Evolutionary conservation across 2,113 vertebrate genomes (phyloP).

Genomic region (Oreotragus oreotragus): DNA sequence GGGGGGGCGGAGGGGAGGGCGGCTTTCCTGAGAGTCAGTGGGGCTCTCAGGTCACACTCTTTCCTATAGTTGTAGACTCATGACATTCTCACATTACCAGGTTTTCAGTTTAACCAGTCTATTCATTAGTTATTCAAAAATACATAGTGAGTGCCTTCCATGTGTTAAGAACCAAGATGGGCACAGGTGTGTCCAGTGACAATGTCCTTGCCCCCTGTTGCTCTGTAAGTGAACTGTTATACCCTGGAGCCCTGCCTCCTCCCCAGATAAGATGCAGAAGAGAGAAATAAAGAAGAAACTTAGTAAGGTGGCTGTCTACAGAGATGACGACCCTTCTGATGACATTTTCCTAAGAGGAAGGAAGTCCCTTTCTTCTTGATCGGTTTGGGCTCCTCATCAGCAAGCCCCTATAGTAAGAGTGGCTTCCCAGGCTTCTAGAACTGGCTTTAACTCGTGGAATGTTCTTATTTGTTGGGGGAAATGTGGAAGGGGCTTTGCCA

Average conservation of each 20-base stretch:
- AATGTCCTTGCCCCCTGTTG: not conserved
- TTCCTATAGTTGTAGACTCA: not conserved
- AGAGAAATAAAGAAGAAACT: not conserved
- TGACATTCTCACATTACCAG: not conserved
- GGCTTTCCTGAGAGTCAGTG: not conserved
- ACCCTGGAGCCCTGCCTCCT: not conserved
- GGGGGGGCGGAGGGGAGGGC: fast-evolving
- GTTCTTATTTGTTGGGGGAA: not conserved
- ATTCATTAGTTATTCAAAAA: not conserved
- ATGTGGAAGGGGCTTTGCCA: not conserved
- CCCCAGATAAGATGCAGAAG: not conserved
- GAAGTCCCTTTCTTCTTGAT: not conserved
- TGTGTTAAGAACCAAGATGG: not conserved
- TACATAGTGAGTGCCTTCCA: not conserved
- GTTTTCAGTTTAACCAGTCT: not conserved
- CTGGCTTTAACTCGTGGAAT: not conserved
- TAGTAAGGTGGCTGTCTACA: not conserved
- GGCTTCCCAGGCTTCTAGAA: not conserved
- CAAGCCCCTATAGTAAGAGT: not conserved
- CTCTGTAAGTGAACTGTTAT: not conserved
- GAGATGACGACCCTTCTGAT: not conserved
- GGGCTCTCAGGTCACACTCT: not conserved
- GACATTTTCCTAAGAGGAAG: not conserved
- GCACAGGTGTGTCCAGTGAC: not conserved
- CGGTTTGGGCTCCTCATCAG: not conserved